Base-by-base conservation (phyloP, 2,888 invertebrate genomes). In the Calameuta idolon region DNA sequence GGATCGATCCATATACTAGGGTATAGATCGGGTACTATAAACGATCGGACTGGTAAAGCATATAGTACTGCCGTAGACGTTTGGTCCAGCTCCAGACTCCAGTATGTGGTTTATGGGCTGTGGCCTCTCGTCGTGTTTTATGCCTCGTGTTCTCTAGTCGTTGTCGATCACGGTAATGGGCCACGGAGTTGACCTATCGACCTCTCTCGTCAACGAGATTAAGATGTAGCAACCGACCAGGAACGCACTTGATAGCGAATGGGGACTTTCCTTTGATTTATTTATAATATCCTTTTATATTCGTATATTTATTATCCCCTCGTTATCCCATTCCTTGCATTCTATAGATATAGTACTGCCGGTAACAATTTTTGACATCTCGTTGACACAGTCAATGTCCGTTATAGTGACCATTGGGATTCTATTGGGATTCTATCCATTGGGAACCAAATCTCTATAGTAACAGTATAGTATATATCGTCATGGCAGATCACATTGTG, bases 141-240 rank as follows among this genome's bases (percentile, higher is more conserved):
- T 76, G 78, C 75, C 68, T 73, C 78, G 76, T 78, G 78, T 78
- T 78, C 55, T 78, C 78, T 78, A 78, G 75, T 73, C 75, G 73
- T 78, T 78, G 77, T 78, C 78, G 78, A 78, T 78, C 78, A 34
- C 76, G 75, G 78, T 78, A 78, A 78, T 78, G 78, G 78, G 78
- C 78, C 78, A 78, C 76, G 78, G 78, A 78, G 75, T 78, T 75
- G 78, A 78, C 78, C 78, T 40, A 34, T 37, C 73, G 78, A 78
- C 78, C 76, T 73, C 76, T 40, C 71, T 71, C 75, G 71, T 69
- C 75, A 78, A 78, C 75, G 75, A 75, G 78, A 78, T 78, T 78
- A 75, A 78, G 78, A 78, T 78, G 78, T 78, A 78, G 78, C 78
- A 78, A 78, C 37, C 71, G 40, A 55, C 55, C 9, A 15, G 55